Evolutionary conservation across 2,113 vertebrate species (phyloP).

Genomic region (Sialia sialis): DNA sequence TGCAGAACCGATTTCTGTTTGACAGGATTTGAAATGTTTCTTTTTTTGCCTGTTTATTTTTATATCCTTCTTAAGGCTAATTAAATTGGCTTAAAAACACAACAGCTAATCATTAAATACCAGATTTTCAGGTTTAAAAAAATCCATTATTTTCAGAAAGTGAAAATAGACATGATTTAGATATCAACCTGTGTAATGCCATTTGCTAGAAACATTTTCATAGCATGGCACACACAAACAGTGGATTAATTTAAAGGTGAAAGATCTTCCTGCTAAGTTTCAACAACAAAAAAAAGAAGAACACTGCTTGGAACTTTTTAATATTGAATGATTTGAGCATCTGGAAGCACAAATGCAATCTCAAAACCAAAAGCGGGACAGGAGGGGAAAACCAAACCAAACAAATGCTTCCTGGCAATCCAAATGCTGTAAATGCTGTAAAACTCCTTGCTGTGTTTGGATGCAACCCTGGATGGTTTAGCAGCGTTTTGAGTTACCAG

Average conservation of each 20-base stretch:
- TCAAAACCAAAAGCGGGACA: neutral
- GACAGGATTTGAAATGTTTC: neutral
- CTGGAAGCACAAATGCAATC: neutral
- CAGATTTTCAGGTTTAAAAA: neutral
- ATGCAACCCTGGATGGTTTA: rapidly evolving
- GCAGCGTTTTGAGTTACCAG: neutral
- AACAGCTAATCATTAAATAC: neutral
- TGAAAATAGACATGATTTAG: neutral
- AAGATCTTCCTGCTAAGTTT: neutral
- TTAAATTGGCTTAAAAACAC: neutral
- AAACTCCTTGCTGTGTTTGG: neutral
- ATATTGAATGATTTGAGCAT: neutral
- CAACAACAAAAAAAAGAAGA: neutral
- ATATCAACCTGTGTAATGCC: rapidly evolving
- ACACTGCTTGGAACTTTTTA: neutral
- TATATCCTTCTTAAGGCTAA: neutral
- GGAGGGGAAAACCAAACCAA: neutral
- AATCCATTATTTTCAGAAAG: neutral
- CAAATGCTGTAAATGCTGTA: neutral
- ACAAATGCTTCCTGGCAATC: neutral
- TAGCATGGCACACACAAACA: neutral
- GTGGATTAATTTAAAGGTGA: neutral
- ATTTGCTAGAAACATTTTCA: neutral
- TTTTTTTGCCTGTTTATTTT: neutral
- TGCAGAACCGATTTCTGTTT: neutral